phyloP scores from a whole-genome alignment of 2,888 invertebrate species.

The Tachina lurida region DNA sequence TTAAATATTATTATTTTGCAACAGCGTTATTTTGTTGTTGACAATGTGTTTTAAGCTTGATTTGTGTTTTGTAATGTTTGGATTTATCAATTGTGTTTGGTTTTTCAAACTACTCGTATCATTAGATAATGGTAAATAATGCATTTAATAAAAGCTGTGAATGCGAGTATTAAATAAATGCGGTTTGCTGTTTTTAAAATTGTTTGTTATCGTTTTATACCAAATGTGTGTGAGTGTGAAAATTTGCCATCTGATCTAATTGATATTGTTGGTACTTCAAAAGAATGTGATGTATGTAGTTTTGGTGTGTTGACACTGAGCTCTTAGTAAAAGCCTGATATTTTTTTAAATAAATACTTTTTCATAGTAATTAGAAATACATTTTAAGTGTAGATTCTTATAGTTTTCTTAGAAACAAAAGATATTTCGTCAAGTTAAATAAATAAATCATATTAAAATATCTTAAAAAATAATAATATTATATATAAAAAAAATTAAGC shows the following conservation, averaged over 20 bases:
- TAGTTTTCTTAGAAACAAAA: neutral
- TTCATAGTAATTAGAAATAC: constrained; percentile 8
- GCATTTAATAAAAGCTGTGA: constrained; percentile 33
- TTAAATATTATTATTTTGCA: constrained; percentile 35
- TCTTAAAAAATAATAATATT: neutral
- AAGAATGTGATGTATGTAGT: constrained; percentile 24
- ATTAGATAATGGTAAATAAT: neutral
- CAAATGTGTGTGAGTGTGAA: constrained; percentile 34
- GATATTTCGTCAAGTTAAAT: constrained; percentile 2
- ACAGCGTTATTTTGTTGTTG: constrained; percentile 29
- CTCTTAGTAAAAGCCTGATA: constrained; percentile 28
- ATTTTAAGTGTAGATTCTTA: neutral
- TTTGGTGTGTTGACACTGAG: constrained; percentile 9
- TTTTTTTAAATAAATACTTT: constrained; percentile 2
- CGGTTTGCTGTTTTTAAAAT: neutral
- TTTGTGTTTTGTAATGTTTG: constrained; percentile 35
- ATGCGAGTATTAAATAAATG: constrained; percentile 7
- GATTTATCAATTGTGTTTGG: neutral
- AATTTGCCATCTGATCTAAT: neutral
- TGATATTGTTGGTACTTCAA: neutral
- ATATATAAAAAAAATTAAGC: too few relatives aligned
- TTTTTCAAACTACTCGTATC: neutral
- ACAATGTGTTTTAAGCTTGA: constrained; percentile 26
- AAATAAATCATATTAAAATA: neutral
- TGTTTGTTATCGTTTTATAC: neutral